phyloP scores from a whole-genome alignment of 2,888 invertebrate species.

The Hirudinaria manillensis region DNA sequence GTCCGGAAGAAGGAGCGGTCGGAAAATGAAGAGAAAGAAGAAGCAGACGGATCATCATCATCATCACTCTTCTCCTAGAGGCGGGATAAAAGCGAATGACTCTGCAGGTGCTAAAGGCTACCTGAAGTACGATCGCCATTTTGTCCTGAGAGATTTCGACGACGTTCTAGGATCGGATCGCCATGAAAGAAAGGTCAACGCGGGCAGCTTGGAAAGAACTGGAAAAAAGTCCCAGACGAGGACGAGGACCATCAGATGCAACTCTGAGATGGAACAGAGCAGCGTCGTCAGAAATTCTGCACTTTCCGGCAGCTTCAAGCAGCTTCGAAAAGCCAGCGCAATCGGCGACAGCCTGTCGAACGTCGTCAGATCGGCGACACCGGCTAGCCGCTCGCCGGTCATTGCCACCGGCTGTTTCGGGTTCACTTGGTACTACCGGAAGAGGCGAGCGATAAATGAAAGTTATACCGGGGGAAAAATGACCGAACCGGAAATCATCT shows the following conservation, averaged over 20 bases:
- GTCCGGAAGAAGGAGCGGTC: neutral
- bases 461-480: neutral
- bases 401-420: neutral
- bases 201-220: too few relatives aligned
- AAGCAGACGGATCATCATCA: neutral
- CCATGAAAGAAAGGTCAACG: too few relatives aligned
- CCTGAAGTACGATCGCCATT: slow-evolving; percentile 9
- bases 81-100: neutral
- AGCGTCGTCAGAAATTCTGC: too few relatives aligned
- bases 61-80: neutral
- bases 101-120: neutral
- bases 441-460: neutral
- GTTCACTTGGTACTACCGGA: neutral
- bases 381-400: neutral
- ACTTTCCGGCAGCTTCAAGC: too few relatives aligned
- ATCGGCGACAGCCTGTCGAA: neutral
- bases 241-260: too few relatives aligned
- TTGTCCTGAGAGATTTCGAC: slow-evolving; percentile 5
- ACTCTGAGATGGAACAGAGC: too few relatives aligned
- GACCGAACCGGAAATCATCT: slow-evolving; percentile 10
- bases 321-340: too few relatives aligned
- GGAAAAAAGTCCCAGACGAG: too few relatives aligned
- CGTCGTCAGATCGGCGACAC: neutral
- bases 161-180: neutral
- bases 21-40: too few relatives aligned